Percentiles rank a stretch among this genome's conserved stretches.
phyloP scores from a whole-genome alignment of 2,888 invertebrate species.

The Euplexia lucipara region DNA sequence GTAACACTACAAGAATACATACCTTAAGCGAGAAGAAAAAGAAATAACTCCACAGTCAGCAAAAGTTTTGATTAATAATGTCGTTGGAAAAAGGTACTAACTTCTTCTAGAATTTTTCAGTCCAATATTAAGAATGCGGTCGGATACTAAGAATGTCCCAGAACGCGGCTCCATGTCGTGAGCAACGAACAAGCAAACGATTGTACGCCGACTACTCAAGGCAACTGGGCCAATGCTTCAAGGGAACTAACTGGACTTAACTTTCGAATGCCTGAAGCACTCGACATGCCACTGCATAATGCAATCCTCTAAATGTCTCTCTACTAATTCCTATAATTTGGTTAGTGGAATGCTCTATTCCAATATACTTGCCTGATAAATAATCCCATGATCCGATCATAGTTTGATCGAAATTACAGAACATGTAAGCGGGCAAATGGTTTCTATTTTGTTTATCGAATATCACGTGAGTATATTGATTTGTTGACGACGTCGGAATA shows the following conservation, averaged over 20 bases:
- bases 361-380: background rate
- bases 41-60: background rate
- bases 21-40: background rate
- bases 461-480: background rate
- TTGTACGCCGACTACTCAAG: constrained; percentile 38
- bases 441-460: background rate
- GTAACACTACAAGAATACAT: no score
- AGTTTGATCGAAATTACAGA: background rate
- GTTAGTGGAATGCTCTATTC: constrained; percentile 17
- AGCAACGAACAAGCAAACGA: constrained; percentile 24
- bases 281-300: constrained; percentile 43
- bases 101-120: background rate
- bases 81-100: background rate
- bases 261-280: constrained; percentile 38
- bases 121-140: background rate
- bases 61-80: background rate
- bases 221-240: constrained; percentile 37
- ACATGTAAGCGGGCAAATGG: background rate
- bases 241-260: constrained; percentile 40
- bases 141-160: no score
- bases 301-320: constrained; percentile 26
- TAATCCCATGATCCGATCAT: constrained; percentile 3
- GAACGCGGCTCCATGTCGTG: constrained; percentile 5
- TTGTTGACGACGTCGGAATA: background rate
- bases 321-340: constrained; percentile 32